phyloP scores from a whole-genome alignment of 2,888 invertebrate species.

The Drosophila affinis region DNA sequence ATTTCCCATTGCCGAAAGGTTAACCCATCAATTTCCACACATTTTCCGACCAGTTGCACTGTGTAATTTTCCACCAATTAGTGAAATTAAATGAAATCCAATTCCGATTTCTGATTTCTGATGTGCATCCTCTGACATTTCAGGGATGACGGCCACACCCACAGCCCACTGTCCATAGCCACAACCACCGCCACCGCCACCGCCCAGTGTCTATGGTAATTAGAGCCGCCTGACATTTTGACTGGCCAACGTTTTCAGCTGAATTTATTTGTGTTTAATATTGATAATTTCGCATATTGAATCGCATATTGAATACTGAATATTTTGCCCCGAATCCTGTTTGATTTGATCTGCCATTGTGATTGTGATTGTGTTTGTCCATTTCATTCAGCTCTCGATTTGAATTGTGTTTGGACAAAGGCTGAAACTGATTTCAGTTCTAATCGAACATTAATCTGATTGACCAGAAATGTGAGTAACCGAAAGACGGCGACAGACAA shows the following conservation, averaged over 20 bases:
- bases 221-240: slow-evolving; percentile 53
- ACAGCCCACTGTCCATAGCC: neutral
- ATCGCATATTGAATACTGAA: slow-evolving; percentile 4
- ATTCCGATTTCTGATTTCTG: slow-evolving; percentile 23
- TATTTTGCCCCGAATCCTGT: slow-evolving; percentile 3
- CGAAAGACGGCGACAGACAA: slow-evolving; percentile 31
- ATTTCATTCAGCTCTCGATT: slow-evolving; percentile 1
- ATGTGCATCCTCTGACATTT: slow-evolving; percentile 16
- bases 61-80: slow-evolving; percentile 43
- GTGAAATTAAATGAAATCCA: slow-evolving; percentile 17
- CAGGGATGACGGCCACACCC: neutral
- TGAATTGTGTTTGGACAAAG: neutral
- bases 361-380: slow-evolving; percentile 1
- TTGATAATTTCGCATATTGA: slow-evolving; percentile 18
- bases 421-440: neutral
- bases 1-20: slow-evolving; percentile 10
- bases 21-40: slow-evolving; percentile 33
- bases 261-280: slow-evolving; percentile 37
- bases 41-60: slow-evolving; percentile 15
- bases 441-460: slow-evolving; percentile 36
- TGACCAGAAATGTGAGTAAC: slow-evolving; percentile 42
- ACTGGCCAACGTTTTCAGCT: neutral
- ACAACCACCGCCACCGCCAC: neutral
- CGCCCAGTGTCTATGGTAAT: slow-evolving; percentile 42
- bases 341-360: slow-evolving; percentile 26